Base-by-base conservation (phyloP, 2,888 invertebrate genomes). In the Saturnia japonica region DNA sequence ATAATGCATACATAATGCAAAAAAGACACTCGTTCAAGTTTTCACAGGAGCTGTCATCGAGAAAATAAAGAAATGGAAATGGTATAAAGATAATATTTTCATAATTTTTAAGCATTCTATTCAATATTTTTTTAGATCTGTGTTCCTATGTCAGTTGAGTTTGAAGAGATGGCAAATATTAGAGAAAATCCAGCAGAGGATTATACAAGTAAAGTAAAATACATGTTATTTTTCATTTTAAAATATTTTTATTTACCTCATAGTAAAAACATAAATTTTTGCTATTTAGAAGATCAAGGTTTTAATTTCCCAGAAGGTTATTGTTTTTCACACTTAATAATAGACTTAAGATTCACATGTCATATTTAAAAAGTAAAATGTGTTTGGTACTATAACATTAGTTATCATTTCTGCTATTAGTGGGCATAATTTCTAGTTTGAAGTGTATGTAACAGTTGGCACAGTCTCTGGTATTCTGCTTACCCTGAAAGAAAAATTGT, bases 111-210 rank as follows among this genome's bases (percentile, higher is more conserved):
- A 22, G 2, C 22, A n/a, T 11, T 54, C 0, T 68, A 54, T 67
- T 64, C 68, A 45, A 67, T 70, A 73, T 69, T 4, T 88, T n/a
- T 93, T 62, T 82, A 97, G 96, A 97, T 98, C 69, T 97, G 98
- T 90, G 97, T 99, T 6, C 99, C 99, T 1, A 97, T 99, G 96
- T 99, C 99, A 0, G 97, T 99, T 0, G 99, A 99, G 87, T 99
- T 99, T 94, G 99, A 99, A 83, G 98, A 99, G 85, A 90, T 99
- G 75, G 96, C 97, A 0, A 98, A 98, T 87, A 95, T 97, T 72
- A 95, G 98, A 80, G 99, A 98, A 86, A 98, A 98, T 88, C 97
- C 98, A 2, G 96, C 97, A 1, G 98, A 99, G 85, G 98, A 95
- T 95, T 86, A 73, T 47, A 95, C 97, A 60, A 96, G 96, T 96